Conservation (phyloP, 2,113 vertebrate genomes). For the Parus major region DNA sequence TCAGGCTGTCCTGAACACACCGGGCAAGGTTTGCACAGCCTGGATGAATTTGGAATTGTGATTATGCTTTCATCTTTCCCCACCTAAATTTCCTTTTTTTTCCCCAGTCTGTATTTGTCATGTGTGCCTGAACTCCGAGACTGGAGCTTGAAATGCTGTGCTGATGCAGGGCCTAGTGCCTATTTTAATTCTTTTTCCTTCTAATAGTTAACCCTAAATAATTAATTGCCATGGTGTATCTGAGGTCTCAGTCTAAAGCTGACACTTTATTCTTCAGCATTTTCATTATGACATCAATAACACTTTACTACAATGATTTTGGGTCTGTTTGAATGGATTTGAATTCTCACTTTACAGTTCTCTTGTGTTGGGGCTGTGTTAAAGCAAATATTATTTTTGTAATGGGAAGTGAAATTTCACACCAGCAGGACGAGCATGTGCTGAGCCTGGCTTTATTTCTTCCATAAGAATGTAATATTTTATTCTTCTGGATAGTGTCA, state of each 20-base stretch:
- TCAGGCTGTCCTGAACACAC: neutral
- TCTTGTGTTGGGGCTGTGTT: accelerated
- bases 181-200: neutral
- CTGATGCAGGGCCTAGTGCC: neutral
- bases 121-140: neutral
- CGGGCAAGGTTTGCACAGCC: neutral
- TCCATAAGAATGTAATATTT: neutral
- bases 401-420: neutral
- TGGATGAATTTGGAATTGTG: neutral
- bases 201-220: neutral
- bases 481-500: neutral
- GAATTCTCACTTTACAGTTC: neutral
- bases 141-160: neutral
- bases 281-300: neutral
- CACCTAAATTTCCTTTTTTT: neutral
- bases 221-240: neutral
- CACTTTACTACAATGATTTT: neutral
- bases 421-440: neutral
- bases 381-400: neutral
- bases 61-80: neutral
- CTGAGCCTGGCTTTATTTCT: neutral
- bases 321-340: neutral
- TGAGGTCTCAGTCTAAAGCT: neutral
- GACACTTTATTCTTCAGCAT: neutral
- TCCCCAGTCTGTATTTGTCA: neutral